Evolutionary conservation across 2,113 vertebrate species (phyloP).

Genomic region (Eleginops maclovinus): DNA sequence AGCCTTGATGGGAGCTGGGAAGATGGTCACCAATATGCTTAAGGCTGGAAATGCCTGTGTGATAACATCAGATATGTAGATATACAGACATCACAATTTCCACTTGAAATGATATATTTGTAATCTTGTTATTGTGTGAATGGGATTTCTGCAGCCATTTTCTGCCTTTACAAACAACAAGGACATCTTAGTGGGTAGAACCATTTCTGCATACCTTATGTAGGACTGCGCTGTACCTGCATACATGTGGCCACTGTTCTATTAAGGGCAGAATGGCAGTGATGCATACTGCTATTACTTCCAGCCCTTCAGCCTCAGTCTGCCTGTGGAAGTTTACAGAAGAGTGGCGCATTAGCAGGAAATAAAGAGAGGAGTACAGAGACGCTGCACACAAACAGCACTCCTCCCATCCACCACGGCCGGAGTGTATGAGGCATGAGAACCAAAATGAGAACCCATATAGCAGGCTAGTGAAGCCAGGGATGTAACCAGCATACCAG

Average conservation of each 20-base stretch:
- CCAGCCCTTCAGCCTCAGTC: constrained; percentile 42
- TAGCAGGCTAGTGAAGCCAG: not conserved
- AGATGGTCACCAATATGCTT: not conserved
- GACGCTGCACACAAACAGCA: constrained; percentile 32
- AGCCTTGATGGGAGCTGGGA: too few species aligned
- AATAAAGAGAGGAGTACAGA: constrained; percentile 10
- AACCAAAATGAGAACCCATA: constrained; percentile 33
- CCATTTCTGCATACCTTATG: constrained; percentile 19
- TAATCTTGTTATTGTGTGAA: not conserved
- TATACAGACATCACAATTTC: not conserved
- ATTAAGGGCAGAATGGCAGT: constrained; percentile 47
- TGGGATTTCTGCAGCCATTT: constrained; percentile 15
- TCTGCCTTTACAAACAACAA: not conserved
- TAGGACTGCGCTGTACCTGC: constrained; percentile 25
- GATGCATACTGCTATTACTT: constrained; percentile 44
- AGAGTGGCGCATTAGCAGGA: constrained; percentile 31
- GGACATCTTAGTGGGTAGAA: not conserved
- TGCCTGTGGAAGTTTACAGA: constrained; percentile 38
- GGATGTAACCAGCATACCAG: constrained; percentile 38
- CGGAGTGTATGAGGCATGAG: constrained; percentile 49
- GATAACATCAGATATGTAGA: not conserved
- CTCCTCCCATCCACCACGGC: constrained; percentile 28
- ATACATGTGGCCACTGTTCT: constrained; percentile 42
- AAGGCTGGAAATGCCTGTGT: constrained; percentile 4
- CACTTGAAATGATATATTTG: not conserved